Percentiles rank a stretch among this genome's conserved stretches.
Conservation (phyloP, 2,888 invertebrate genomes). For the Drosophila peninsularis region DNA sequence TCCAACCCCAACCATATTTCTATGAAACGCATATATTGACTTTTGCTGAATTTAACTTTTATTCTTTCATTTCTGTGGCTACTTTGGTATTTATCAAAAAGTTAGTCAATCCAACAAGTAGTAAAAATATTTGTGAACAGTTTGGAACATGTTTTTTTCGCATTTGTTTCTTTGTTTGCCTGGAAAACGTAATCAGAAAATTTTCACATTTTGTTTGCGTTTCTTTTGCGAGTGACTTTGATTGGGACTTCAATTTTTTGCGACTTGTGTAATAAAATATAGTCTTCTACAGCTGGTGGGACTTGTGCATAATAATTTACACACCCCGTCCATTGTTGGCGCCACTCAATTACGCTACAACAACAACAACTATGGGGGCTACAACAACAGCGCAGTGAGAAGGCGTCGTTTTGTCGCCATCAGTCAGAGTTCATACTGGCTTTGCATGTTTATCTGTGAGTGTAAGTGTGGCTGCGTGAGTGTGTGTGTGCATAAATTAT, state of each 20-base stretch:
- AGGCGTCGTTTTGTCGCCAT: conserved; percentile 73
- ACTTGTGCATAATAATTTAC: conserved; percentile 39
- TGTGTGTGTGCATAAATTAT: conserved; percentile 62
- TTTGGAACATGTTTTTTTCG: neutral
- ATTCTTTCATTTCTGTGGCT: neutral
- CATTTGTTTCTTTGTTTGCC: neutral
- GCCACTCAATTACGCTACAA: conserved; percentile 72
- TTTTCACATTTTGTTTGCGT: conserved; percentile 43
- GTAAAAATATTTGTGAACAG: neutral
- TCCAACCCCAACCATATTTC: neutral
- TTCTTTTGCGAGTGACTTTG: conserved; percentile 27
- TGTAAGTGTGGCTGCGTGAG: conserved; percentile 25
- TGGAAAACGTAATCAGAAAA: neutral
- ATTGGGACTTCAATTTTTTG: conserved; percentile 36
- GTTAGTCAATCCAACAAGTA: neutral
- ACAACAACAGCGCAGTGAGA: conserved; percentile 14
- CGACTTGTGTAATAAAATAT: conserved; percentile 54
- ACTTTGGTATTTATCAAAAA: neutral
- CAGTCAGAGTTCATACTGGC: conserved; percentile 79
- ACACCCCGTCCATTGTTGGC: conserved; percentile 48
- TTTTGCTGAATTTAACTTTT: neutral
- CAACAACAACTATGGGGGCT: conserved; percentile 19
- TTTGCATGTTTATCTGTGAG: conserved; percentile 75
- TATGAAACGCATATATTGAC: neutral
- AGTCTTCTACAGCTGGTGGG: conserved; percentile 27